Evolutionary conservation across 2,113 vertebrate species (phyloP).

Genomic region (Calyptomena viridis): DNA sequence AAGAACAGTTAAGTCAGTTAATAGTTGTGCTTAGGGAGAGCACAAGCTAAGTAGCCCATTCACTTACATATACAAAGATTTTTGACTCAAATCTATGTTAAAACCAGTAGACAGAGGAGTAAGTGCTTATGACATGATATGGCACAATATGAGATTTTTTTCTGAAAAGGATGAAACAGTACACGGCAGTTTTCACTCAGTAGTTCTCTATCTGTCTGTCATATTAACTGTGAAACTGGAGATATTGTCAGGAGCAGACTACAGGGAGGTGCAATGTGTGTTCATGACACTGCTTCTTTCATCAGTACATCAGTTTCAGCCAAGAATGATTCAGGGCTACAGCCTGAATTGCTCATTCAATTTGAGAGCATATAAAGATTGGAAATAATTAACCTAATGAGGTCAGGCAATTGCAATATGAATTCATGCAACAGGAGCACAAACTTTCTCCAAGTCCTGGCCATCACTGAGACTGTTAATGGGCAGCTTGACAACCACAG

Average conservation of each 20-base stretch:
- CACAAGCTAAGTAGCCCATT: background rate
- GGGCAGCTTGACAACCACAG: rapidly evolving
- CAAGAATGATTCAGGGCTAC: background rate
- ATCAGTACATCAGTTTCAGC: background rate
- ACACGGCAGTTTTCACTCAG: rapidly evolving
- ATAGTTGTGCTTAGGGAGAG: background rate
- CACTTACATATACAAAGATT: background rate
- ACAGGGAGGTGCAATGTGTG: background rate
- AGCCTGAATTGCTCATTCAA: background rate
- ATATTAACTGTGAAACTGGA: background rate
- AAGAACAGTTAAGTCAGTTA: too few species aligned
- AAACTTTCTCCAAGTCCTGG: background rate
- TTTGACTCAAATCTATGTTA: background rate
- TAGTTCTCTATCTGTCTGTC: background rate
- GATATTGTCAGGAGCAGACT: background rate
- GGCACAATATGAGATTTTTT: background rate
- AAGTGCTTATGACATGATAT: background rate
- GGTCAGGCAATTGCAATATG: background rate
- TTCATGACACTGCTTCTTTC: background rate
- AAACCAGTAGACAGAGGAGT: background rate
- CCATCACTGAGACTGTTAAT: background rate
- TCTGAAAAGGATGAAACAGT: background rate
- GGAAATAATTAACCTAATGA: background rate
- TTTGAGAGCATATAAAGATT: background rate
- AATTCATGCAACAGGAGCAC: background rate